These are phyloP conservation scores for Protobothrops flavoviridis DNA, from an alignment of 2,113 vertebrate genomes.

Conservation along the genomic window DNA sequence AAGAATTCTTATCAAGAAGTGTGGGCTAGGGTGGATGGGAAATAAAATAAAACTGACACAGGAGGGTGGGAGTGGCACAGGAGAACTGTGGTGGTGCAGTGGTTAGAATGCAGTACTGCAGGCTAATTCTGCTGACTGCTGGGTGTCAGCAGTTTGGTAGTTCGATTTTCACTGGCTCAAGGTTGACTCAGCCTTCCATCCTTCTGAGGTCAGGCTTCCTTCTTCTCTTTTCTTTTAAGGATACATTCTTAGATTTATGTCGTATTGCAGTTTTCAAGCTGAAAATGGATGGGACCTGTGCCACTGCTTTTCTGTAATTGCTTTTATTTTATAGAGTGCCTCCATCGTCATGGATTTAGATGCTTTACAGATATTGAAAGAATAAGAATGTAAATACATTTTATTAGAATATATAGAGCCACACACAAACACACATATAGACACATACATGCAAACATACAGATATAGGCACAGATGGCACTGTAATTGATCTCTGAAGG, in stretches of 20 bases:
- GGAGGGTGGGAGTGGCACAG: not conserved
- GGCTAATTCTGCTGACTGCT: no score
- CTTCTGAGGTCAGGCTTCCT: not conserved
- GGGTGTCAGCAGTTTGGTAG: no score
- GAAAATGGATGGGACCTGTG: not conserved
- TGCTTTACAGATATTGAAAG: not conserved
- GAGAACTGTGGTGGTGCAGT: no score
- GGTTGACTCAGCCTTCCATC: no score
- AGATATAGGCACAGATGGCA: not conserved
- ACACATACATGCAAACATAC: not conserved
- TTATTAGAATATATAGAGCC: not conserved
- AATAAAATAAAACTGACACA: not conserved
- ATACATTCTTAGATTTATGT: not conserved
- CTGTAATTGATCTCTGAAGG: not conserved
- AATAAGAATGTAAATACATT: not conserved
- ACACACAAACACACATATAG: not conserved
- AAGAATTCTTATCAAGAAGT: not conserved
- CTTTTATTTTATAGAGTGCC: not conserved
- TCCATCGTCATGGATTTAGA: not conserved
- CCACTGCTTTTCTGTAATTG: not conserved
- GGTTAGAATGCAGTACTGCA: no score
- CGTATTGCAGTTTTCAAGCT: not conserved
- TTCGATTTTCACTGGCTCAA: no score
- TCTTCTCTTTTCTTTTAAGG: not conserved
- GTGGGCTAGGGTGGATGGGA: not conserved